Conservation (phyloP, 2,888 invertebrate genomes). For the Agrenia bidenticulata region DNA sequence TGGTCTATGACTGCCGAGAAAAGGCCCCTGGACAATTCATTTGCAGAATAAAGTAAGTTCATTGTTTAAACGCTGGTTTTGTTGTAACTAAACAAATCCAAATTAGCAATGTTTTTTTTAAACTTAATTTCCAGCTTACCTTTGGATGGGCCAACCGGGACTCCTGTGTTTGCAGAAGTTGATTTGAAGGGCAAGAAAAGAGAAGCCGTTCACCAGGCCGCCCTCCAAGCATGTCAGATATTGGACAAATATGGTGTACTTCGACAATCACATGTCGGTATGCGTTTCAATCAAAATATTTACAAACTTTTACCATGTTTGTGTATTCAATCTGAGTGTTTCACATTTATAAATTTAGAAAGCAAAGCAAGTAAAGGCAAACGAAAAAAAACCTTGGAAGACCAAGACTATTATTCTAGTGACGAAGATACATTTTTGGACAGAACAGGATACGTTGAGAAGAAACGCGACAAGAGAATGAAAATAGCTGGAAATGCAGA, state of each 20-base stretch:
- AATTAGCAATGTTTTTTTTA: not conserved
- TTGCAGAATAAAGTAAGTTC: constrained; percentile 67
- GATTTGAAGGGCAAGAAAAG: constrained; percentile 89
- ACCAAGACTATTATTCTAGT: constrained; percentile 88
- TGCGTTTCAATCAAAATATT: constrained; percentile 52
- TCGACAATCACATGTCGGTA: constrained; percentile 82
- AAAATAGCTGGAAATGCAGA: constrained; percentile 61
- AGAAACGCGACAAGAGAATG: constrained; percentile 78
- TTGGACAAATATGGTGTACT: constrained; percentile 84
- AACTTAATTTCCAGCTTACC: constrained; percentile 66
- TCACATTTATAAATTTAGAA: too few relatives aligned
- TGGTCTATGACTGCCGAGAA: constrained; percentile 84
- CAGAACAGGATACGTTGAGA: constrained; percentile 88
- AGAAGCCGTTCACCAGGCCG: constrained; percentile 88
- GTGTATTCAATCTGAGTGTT: not conserved
- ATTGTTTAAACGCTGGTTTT: not conserved
- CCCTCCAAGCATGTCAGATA: constrained; percentile 89
- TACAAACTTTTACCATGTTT: not conserved
- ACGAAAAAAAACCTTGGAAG: constrained; percentile 73
- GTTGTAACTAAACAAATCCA: not conserved
- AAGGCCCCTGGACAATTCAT: constrained; percentile 80
- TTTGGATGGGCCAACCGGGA: constrained; percentile 69
- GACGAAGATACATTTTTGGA: constrained; percentile 96
- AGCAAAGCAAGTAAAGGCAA: constrained; percentile 78
- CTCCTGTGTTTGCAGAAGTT: constrained; percentile 79